A percentile compares a stretch with the other conserved stretches of the same genome.
Evolutionary conservation across 2,113 vertebrate species (phyloP).

Genomic region (Coreoperca whiteheadi): DNA sequence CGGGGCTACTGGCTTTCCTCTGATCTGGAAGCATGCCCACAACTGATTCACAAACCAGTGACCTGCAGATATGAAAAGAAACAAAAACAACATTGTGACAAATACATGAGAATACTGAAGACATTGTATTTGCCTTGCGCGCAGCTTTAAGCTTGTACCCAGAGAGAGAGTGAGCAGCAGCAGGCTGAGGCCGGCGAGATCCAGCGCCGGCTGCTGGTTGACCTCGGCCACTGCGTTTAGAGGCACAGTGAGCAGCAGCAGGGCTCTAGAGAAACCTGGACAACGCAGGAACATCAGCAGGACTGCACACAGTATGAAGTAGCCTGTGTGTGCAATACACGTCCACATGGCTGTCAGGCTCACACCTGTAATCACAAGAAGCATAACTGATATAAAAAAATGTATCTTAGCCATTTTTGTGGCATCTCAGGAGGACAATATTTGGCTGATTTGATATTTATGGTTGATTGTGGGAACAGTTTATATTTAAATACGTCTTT

Average conservation of each 20-base stretch:
- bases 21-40: conserved; percentile 40
- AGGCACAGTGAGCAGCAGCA: conserved; percentile 82
- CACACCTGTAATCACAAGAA: conserved; percentile 64
- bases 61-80: conserved; percentile 62
- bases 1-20: not conserved
- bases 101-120: not conserved
- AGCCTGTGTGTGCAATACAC: conserved; percentile 78
- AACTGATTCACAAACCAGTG: conserved; percentile 74
- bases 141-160: conserved; percentile 61
- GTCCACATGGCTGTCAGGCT: conserved; percentile 82
- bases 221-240: conserved; percentile 80
- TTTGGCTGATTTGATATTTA: not conserved
- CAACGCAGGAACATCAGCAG: conserved; percentile 86
- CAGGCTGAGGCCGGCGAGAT: conserved; percentile 78
- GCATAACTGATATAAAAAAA: not conserved
- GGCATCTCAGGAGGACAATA: not conserved
- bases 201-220: conserved; percentile 83
- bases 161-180: conserved; percentile 79
- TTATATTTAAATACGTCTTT: not conserved
- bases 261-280: conserved; percentile 62
- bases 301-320: conserved; percentile 78
- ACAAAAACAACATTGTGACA: not conserved
- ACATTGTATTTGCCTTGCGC: not conserved
- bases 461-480: not conserved
- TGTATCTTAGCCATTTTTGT: not conserved